Conservation (phyloP, 2,888 invertebrate genomes). For the Tipula helvola region DNA sequence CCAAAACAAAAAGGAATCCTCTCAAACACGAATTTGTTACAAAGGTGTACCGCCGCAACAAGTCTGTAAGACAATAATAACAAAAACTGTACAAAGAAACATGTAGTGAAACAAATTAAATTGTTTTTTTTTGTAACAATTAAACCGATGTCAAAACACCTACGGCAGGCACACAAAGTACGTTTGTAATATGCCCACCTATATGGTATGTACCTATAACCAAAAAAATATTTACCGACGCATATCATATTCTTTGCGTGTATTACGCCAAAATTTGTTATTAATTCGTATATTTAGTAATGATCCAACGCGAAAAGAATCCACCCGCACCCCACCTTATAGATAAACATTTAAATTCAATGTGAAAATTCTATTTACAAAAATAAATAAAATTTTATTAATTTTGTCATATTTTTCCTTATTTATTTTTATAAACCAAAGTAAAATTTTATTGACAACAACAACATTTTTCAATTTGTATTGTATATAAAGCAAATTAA, state of each 20-base stretch:
- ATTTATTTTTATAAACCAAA: neutral
- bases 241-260: neutral
- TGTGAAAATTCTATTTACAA: neutral
- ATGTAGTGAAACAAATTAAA: neutral
- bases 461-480: neutral
- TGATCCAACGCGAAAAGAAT: neutral
- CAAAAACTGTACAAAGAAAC: neutral
- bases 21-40: neutral
- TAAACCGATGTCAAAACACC: neutral
- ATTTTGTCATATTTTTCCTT: neutral
- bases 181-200: neutral
- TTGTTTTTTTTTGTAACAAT: neutral
- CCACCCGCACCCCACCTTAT: neutral
- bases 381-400: neutral
- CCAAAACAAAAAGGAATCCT: neutral
- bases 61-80: neutral
- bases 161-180: neutral
- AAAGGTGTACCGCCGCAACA: neutral
- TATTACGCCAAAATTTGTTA: neutral
- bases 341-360: neutral
- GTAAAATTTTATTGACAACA: slow-evolving; percentile 4
- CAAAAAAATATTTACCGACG: neutral
- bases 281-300: neutral
- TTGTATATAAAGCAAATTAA: neutral
- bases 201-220: neutral